A percentile compares a stretch with the other conserved stretches of the same genome.
Evolutionary conservation across 2,888 invertebrate genomes (phyloP).

Genomic region (Clusia tigrina): DNA sequence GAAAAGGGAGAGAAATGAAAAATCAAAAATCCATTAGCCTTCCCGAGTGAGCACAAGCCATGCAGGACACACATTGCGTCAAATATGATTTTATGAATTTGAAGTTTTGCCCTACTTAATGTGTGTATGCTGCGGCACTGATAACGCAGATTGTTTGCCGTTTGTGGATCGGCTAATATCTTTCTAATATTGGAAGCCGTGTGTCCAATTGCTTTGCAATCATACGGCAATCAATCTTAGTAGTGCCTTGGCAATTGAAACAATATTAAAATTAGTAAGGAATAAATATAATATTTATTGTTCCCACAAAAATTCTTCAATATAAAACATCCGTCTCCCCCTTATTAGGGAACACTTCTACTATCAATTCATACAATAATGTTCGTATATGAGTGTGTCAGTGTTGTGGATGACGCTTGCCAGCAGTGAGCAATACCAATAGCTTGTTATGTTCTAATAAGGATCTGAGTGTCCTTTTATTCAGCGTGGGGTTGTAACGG

Average conservation of each 20-base stretch:
- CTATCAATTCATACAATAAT: neutral
- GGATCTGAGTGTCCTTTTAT: neutral
- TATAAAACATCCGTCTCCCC: neutral
- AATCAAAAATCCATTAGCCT: slow-evolving; percentile 61
- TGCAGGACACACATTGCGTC: slow-evolving; percentile 39
- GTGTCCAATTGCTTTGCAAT: slow-evolving; percentile 64
- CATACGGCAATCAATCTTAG: slow-evolving; percentile 60
- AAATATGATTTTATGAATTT: slow-evolving; percentile 30
- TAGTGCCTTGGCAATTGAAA: neutral
- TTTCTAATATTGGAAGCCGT: slow-evolving; percentile 52
- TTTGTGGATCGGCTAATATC: slow-evolving; percentile 43
- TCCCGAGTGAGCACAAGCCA: slow-evolving; percentile 33
- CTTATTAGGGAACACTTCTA: neutral
- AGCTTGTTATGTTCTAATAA: neutral
- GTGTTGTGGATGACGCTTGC: slow-evolving; percentile 5
- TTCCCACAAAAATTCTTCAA: neutral
- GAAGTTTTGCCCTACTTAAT: slow-evolving; percentile 24
- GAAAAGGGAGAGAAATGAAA: slow-evolving; percentile 34
- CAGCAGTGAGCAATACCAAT: neutral
- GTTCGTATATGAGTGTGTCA: neutral
- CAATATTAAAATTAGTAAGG: neutral
- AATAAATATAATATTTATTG: neutral
- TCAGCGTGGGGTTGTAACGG: slow-evolving; percentile 23
- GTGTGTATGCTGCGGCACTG: slow-evolving; percentile 34
- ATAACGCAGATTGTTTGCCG: slow-evolving; percentile 37